phyloP scores from a whole-genome alignment of 2,888 invertebrate species.

The Galerucella nymphaeae region DNA sequence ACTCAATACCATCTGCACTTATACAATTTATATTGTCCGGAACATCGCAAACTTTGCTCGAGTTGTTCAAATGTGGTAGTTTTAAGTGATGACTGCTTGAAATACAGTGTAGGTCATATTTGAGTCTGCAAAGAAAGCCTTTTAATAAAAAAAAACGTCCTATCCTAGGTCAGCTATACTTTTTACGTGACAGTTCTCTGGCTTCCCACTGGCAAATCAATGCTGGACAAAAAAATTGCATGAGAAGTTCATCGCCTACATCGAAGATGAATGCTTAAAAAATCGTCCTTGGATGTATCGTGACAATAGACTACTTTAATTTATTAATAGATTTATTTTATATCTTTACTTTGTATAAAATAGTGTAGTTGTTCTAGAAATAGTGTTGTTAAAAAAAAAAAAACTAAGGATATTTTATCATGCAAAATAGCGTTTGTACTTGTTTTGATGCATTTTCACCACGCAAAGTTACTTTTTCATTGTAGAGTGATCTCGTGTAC shows the following conservation, averaged over 20 bases:
- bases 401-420: neutral
- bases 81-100: neutral
- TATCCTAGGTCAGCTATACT: too few species aligned
- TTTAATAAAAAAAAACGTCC: too few species aligned
- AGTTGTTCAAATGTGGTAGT: conserved; percentile 14
- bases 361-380: neutral
- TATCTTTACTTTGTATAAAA: neutral
- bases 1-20: conserved; percentile 24
- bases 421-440: neutral
- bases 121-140: neutral
- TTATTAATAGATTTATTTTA: neutral
- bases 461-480: neutral
- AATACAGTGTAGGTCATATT: neutral
- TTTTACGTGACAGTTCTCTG: too few species aligned
- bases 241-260: too few species aligned
- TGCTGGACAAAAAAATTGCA: too few species aligned
- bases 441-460: neutral
- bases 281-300: neutral
- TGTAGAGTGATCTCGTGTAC: neutral
- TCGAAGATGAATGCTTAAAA: too few species aligned
- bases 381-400: neutral
- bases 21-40: conserved; percentile 29
- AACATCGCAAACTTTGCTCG: conserved; percentile 18
- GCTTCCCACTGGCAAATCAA: too few species aligned
- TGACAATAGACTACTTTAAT: neutral